Conservation (phyloP, 30 jellyfish, hydroid and myxozoan genomes). For the Hydractinia echinata region DNA sequence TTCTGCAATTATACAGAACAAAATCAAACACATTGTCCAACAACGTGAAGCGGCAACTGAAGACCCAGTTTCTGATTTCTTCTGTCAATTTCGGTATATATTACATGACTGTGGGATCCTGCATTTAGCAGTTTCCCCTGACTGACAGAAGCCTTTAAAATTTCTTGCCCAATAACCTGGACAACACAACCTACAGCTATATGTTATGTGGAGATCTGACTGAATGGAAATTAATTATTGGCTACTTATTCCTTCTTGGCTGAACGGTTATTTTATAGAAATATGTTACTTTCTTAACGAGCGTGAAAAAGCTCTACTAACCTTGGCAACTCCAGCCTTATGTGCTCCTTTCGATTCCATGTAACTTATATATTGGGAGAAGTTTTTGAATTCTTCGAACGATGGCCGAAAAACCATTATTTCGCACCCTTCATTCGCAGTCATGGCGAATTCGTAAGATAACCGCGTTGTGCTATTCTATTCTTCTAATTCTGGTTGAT, state of each 20-base stretch:
- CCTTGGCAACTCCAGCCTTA: conserved; percentile 89
- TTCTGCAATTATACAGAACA: too few relatives aligned
- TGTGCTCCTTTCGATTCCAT: conserved; percentile 96
- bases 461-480: too few relatives aligned
- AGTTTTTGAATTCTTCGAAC: conserved; percentile 69
- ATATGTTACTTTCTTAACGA: too few relatives aligned
- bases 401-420: conserved; percentile 96
- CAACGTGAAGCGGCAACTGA: too few relatives aligned
- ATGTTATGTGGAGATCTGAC: background rate
- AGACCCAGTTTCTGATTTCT: too few relatives aligned
- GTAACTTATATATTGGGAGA: conserved; percentile 66
- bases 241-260: background rate
- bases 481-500: too few relatives aligned
- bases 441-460: background rate
- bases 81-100: too few relatives aligned
- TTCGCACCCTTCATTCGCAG: conserved; percentile 31
- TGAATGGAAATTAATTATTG: too few relatives aligned
- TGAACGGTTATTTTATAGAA: background rate
- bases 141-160: too few relatives aligned
- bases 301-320: background rate
- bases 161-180: background rate
- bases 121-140: too few relatives aligned
- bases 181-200: background rate
- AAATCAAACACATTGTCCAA: too few relatives aligned
- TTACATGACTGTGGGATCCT: too few relatives aligned